Base-by-base conservation (phyloP, 2,797 vertebrate species). In the Sternarchorhynchus goeldii region DNA sequence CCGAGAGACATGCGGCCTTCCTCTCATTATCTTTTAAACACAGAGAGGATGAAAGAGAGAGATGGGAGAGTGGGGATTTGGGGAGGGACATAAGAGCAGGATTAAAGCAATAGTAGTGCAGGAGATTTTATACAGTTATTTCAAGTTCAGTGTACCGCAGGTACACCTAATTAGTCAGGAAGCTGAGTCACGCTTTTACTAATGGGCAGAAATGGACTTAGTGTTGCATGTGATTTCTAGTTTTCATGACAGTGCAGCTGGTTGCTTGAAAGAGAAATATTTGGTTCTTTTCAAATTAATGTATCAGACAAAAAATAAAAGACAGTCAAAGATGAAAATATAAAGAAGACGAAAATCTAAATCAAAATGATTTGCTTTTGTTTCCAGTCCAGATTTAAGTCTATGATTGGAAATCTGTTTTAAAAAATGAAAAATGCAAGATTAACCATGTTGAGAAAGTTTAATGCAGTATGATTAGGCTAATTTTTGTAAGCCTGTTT, bases 1-100 rank as follows among this genome's bases (percentile, higher is more conserved):
- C 64, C 31, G 45, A 55, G 68, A 80, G 67, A 80, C 70, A 45
- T 71, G 66, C 41, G 62, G 73, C 57, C 58, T 70, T 69, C 79
- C 56, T 59, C 58, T 80, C 79, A 80, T 80, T 80, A 80, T 80
- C 70, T 74, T 55, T 75, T 80, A 80, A 80, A 79, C 77, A 74
- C 45, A 73, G 70, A 31, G 70, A 66, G 71, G 63, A 63, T 34
- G 57, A 55, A 59, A 59, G 41, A 34, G 14, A 58, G 16, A 12
- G 62, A 45, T 34, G 39, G 55, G 21, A 41, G 59, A 56, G 60
- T 18, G 21, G 31, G 39, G 56, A 18, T 17, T 14, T 73, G 3
- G 50, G 36, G 20, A 50, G 36, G 6, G 50, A 29, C 12, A 50
- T 53, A 36, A 10, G 20, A 39, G 0, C 10, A n/a, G 65, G 57